Percentiles rank a stretch among this genome's conserved stretches.
phyloP scores from a whole-genome alignment of 2,888 invertebrate genomes.

The Cyrtodaria siliqua region DNA sequence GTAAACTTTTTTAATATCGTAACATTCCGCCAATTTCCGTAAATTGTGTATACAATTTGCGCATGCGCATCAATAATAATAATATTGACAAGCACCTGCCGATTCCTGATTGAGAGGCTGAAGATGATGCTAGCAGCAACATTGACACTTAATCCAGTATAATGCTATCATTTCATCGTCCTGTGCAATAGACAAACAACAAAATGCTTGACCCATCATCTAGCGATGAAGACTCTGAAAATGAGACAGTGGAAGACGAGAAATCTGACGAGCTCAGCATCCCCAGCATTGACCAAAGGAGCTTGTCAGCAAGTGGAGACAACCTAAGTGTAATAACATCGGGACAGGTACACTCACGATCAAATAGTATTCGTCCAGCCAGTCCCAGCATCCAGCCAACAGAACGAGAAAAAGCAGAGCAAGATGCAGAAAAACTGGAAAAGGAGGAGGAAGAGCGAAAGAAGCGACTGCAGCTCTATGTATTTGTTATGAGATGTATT shows the following conservation, averaged over 20 bases:
- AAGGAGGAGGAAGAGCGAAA: conserved; percentile 98
- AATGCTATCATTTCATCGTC: not conserved
- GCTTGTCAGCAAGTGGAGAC: conserved; percentile 85
- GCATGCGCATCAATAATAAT: conserved; percentile 59
- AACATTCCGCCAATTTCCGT: conserved; percentile 16
- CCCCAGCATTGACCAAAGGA: conserved; percentile 84
- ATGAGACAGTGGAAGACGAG: conserved; percentile 90
- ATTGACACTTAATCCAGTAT: not conserved
- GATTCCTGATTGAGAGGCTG: conserved; percentile 25
- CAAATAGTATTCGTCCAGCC: conserved; percentile 91
- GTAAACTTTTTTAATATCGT: conserved; percentile 3
- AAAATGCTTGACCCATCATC: conserved; percentile 98
- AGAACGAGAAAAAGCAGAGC: conserved; percentile 89
- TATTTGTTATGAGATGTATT: conserved; percentile 98
- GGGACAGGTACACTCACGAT: conserved; percentile 77
- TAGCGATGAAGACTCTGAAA: conserved; percentile 97
- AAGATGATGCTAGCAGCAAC: not conserved
- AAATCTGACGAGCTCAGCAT: conserved; percentile 84
- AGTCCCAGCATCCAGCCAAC: conserved; percentile 97
- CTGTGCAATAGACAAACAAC: not conserved
- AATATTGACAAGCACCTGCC: conserved; percentile 60
- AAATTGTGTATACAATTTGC: conserved; percentile 24
- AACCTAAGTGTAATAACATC: conserved; percentile 80
- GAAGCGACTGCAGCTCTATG: conserved; percentile 97
- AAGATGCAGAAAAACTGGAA: conserved; percentile 93